Conservation (phyloP, 2,797 vertebrate genomes). For the Diceros bicornis region DNA sequence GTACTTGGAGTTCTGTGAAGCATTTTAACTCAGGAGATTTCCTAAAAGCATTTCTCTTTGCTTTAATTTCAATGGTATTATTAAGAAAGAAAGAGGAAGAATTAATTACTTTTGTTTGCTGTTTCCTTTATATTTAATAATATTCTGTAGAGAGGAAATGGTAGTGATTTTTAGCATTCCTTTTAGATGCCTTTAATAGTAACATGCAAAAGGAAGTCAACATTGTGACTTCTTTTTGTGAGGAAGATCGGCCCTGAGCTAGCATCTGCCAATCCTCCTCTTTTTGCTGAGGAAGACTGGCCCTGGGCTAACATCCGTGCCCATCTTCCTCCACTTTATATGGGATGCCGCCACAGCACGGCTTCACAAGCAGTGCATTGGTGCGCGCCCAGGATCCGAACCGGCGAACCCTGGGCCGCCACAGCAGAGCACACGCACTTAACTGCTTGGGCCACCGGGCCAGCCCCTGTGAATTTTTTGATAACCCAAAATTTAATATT, state of each 20-base stretch:
- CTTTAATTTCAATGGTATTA: conserved; percentile 67
- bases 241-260: too few species aligned
- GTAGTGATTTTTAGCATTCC: not conserved
- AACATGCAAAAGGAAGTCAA: conserved; percentile 10
- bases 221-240: not conserved
- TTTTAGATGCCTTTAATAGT: conserved; percentile 12
- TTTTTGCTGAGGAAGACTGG: too few species aligned
- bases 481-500: not conserved
- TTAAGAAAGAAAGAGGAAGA: conserved; percentile 59
- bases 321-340: too few species aligned
- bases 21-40: conserved; percentile 60
- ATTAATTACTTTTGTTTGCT: conserved; percentile 70
- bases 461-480: not conserved
- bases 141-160: conserved; percentile 42
- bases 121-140: conserved; percentile 56
- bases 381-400: too few species aligned
- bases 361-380: too few species aligned
- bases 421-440: too few species aligned
- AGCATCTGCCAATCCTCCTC: too few species aligned
- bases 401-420: too few species aligned
- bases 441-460: too few species aligned
- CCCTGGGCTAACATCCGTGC: too few species aligned
- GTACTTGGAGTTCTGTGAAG: conserved; percentile 58
- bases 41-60: conserved; percentile 52
- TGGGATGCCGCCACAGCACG: too few species aligned